Evolutionary conservation across 2,797 vertebrate genomes (phyloP).

Genomic region (Chromobotia macracanthus): DNA sequence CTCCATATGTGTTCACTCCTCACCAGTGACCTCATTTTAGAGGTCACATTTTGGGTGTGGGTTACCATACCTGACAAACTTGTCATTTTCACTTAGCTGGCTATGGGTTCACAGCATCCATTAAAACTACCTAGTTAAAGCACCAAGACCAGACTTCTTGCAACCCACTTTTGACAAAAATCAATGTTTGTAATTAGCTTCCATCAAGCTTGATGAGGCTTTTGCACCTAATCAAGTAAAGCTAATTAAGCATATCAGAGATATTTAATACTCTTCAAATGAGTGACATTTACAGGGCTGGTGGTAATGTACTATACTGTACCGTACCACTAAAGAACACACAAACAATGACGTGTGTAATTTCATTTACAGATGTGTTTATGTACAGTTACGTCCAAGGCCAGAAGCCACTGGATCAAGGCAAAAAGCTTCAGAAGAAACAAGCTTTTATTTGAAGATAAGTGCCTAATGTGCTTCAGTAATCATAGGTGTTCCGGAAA

Average conservation of each 20-base stretch:
- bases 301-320: neutral
- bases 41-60: no score
- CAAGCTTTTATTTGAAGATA: neutral
- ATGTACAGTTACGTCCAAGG: neutral
- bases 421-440: neutral
- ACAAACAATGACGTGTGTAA: neutral
- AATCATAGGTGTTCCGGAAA: neutral
- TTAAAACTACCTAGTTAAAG: neutral
- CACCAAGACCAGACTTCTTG: neutral
- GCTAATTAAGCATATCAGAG: conserved; percentile 44
- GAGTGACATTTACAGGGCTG: conserved; percentile 15
- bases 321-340: neutral
- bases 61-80: no score
- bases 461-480: conserved; percentile 1
- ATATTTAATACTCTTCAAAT: conserved; percentile 2
- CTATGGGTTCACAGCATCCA: no score
- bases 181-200: conserved; percentile 10
- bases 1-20: no score
- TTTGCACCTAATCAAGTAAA: conserved; percentile 28
- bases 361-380: neutral
- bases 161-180: neutral
- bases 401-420: neutral
- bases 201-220: conserved; percentile 39
- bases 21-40: no score
- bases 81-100: no score